Evolutionary conservation across 2,797 vertebrate genomes (phyloP).

Genomic region (Ceryle rudis): DNA sequence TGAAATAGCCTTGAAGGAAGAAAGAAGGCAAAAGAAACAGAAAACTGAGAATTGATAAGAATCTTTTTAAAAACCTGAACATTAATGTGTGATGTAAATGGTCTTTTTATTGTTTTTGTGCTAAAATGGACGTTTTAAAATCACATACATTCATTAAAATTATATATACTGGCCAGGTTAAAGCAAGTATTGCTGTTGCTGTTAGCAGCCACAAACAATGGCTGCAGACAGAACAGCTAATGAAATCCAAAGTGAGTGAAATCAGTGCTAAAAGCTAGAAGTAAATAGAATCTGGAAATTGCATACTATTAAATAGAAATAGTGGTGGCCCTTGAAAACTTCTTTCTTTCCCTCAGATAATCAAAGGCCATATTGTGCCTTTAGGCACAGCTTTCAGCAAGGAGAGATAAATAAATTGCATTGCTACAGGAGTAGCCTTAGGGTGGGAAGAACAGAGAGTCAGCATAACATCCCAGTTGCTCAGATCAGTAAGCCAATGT

Average conservation of each 20-base stretch:
- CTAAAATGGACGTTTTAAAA: background rate
- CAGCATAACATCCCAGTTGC: background rate
- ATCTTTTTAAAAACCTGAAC: background rate
- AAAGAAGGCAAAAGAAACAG: background rate
- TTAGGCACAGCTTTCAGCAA: conserved; percentile 36
- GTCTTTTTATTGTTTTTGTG: background rate
- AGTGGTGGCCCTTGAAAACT: conserved; percentile 18
- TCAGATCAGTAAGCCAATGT: background rate
- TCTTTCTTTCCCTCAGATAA: background rate
- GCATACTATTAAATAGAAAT: background rate
- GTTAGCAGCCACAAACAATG: background rate
- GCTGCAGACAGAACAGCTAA: background rate
- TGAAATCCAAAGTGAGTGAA: background rate
- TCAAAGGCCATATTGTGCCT: conserved; percentile 41
- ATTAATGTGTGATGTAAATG: background rate
- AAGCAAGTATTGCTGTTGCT: background rate
- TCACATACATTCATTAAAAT: background rate
- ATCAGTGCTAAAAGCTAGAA: background rate
- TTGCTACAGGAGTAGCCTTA: conserved; percentile 7
- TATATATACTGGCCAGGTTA: background rate
- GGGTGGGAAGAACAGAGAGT: conserved; percentile 2
- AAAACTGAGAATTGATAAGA: background rate
- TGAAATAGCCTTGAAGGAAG: background rate
- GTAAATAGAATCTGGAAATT: conserved; percentile 4
- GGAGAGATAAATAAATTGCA: background rate